phyloP scores from a whole-genome alignment of 2,888 invertebrate genomes.

The Pantelozetes paolii region DNA sequence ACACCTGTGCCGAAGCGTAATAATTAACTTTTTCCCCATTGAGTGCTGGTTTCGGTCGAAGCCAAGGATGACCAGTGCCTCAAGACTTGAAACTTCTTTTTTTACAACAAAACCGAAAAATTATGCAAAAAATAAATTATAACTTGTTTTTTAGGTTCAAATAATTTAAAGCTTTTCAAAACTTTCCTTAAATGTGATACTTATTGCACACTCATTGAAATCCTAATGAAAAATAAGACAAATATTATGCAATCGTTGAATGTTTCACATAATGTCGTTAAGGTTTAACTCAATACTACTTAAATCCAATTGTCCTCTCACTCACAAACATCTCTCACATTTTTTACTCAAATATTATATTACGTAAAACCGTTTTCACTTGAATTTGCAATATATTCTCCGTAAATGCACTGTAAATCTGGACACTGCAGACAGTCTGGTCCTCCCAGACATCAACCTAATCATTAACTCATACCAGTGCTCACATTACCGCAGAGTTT shows the following conservation, averaged over 20 bases:
- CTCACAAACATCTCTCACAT: slow-evolving; percentile 9
- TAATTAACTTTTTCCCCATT: neutral
- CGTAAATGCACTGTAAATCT: neutral
- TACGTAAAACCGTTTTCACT: neutral
- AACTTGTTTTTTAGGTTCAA: slow-evolving; percentile 17
- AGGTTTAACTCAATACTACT: neutral
- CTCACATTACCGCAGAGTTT: neutral
- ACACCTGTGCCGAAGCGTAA: neutral
- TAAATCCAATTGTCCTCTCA: neutral
- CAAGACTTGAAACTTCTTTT: slow-evolving; percentile 4
- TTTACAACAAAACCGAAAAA: neutral
- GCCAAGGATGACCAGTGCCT: slow-evolving; percentile 37
- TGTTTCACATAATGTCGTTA: neutral
- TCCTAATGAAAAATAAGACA: neutral
- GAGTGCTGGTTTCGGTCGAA: neutral
- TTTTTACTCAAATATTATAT: neutral
- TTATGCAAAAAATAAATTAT: neutral
- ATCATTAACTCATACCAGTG: neutral
- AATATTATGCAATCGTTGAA: slow-evolving; percentile 4
- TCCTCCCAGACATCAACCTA: neutral
- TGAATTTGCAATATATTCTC: neutral
- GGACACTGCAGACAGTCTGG: neutral
- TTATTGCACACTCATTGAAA: neutral
- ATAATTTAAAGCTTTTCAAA: slow-evolving; percentile 3
- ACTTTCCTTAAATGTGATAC: neutral